Evolutionary conservation across 2,797 vertebrate species (phyloP).

Genomic region (Bovichtus variegatus): DNA sequence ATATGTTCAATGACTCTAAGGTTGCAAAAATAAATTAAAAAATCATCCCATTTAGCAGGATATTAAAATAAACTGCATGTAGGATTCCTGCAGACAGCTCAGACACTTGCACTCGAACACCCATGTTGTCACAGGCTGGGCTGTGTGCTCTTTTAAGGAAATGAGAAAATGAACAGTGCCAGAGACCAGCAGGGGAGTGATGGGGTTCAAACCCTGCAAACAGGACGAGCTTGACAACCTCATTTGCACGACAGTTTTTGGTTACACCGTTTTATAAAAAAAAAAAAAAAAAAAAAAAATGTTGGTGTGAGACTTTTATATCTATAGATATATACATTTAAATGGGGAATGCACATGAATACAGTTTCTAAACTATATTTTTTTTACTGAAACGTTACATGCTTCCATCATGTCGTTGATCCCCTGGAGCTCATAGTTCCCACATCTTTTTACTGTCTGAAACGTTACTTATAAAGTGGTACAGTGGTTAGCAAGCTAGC

Average conservation of each 20-base stretch:
- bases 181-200: neutral
- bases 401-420: neutral
- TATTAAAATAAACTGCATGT: neutral
- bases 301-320: neutral
- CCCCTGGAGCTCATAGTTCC: neutral
- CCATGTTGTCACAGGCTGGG: neutral
- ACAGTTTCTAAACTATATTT: neutral
- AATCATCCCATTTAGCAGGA: neutral
- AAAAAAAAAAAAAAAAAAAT: neutral
- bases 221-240: neutral
- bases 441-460: neutral
- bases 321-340: neutral
- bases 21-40: neutral
- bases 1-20: neutral
- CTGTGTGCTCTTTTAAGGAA: slow-evolving; percentile 39
- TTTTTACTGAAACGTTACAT: neutral
- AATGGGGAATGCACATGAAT: too few species aligned
- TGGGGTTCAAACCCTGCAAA: neutral
- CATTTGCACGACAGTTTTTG: neutral
- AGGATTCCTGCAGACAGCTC: neutral
- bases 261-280: neutral
- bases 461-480: neutral
- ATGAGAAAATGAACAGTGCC: slow-evolving; percentile 13
- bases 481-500: neutral
- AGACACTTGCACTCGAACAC: neutral